Conservation (phyloP, 2,888 invertebrate species). For the Pammene aurita region DNA sequence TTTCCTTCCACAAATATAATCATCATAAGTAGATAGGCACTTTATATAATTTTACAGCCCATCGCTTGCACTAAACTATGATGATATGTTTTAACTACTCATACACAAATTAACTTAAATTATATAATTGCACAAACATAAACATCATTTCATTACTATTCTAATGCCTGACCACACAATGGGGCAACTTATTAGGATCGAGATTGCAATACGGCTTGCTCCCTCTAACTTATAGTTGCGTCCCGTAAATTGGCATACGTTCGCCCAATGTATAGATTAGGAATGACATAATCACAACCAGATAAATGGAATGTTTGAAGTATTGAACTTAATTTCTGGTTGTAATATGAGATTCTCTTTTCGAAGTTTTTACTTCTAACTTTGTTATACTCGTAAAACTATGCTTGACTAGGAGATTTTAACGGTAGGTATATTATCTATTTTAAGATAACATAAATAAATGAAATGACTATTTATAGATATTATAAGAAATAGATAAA, state of each 20-base stretch:
- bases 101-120: constrained; percentile 14
- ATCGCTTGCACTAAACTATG: constrained; percentile 19
- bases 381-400: constrained; percentile 8
- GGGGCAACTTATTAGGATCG: too few species aligned
- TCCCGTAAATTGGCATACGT: too few species aligned
- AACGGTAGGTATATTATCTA: constrained; percentile 36
- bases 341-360: constrained; percentile 34
- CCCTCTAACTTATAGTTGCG: too few species aligned
- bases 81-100: constrained; percentile 12
- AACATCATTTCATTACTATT: background rate
- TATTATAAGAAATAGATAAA: background rate
- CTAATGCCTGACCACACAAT: too few species aligned
- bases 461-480: background rate
- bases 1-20: constrained; percentile 10
- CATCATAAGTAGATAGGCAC: constrained; percentile 3
- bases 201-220: background rate
- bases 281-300: background rate
- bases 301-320: constrained; percentile 50
- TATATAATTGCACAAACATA: constrained; percentile 28
- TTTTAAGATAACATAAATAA: background rate
- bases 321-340: constrained; percentile 8
- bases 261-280: too few species aligned
- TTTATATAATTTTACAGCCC: constrained; percentile 11
- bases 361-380: background rate
- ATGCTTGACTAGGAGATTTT: constrained; percentile 39